A percentile compares a stretch with the other conserved stretches of the same genome.
Conservation (phyloP, 2,797 vertebrate species). For the Glyptemys insculpta region DNA sequence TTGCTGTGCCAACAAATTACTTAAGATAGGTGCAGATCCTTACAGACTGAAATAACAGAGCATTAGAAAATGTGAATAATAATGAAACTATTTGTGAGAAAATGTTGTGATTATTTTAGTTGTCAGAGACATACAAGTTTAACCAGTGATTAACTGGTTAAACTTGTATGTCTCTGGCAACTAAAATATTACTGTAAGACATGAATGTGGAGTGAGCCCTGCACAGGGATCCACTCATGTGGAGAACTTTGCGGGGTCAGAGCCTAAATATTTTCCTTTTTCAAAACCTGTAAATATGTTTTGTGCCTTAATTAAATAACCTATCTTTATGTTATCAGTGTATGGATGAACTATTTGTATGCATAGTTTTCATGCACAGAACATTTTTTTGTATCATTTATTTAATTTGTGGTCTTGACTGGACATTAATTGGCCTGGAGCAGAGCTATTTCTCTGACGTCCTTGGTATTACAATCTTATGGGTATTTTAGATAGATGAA, state of each 20-base stretch:
- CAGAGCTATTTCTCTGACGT: background rate
- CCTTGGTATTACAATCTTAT: background rate
- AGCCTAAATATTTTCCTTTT: background rate
- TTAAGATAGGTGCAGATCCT: background rate
- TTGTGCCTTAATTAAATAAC: accelerated
- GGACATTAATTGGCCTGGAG: background rate
- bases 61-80: background rate
- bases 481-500: background rate
- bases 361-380: accelerated
- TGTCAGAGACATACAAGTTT: background rate
- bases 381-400: accelerated
- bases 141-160: background rate
- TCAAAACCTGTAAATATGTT: accelerated
- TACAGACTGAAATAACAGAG: accelerated
- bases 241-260: background rate
- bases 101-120: background rate
- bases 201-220: background rate
- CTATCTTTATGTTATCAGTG: accelerated
- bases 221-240: background rate
- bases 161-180: background rate
- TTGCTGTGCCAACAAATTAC: background rate
- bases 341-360: accelerated
- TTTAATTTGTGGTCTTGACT: accelerated
- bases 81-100: background rate
- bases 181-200: background rate